A percentile compares a stretch with the other conserved stretches of the same genome.
Conservation (phyloP, 2,888 invertebrate species). For the Orthosia gothica region DNA sequence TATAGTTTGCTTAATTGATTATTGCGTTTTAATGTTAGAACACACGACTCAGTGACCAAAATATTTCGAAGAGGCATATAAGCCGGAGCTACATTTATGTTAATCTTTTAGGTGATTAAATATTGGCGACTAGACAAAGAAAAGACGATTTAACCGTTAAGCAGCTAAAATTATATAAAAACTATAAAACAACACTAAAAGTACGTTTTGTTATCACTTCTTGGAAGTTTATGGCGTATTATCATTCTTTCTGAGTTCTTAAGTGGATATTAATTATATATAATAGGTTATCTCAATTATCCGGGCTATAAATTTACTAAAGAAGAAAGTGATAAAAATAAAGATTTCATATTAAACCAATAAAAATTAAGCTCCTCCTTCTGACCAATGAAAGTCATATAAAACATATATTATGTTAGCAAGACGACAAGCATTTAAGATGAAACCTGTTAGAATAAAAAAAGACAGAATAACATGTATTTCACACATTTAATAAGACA, state of each 20-base stretch:
- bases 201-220: not conserved
- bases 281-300: fast-evolving
- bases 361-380: not conserved
- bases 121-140: too few species aligned
- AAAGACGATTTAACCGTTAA: too few species aligned
- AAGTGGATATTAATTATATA: not conserved
- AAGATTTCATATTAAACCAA: not conserved
- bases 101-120: too few species aligned
- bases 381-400: too few species aligned
- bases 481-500: too few species aligned
- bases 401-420: not conserved
- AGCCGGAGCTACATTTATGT: too few species aligned
- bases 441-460: not conserved
- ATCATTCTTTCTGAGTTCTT: not conserved
- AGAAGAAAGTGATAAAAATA: not conserved
- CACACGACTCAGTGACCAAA: too few species aligned
- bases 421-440: too few species aligned
- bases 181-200: not conserved
- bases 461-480: not conserved
- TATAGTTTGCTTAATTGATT: conserved; percentile 33
- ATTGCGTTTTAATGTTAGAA: conserved; percentile 25
- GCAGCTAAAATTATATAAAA: too few species aligned
- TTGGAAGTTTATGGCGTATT: conserved; percentile 2
- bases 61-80: too few species aligned
- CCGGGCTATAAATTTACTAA: not conserved